Evolutionary conservation across 2,888 invertebrate species (phyloP).

Genomic region (Cylindroiulus punctatus): DNA sequence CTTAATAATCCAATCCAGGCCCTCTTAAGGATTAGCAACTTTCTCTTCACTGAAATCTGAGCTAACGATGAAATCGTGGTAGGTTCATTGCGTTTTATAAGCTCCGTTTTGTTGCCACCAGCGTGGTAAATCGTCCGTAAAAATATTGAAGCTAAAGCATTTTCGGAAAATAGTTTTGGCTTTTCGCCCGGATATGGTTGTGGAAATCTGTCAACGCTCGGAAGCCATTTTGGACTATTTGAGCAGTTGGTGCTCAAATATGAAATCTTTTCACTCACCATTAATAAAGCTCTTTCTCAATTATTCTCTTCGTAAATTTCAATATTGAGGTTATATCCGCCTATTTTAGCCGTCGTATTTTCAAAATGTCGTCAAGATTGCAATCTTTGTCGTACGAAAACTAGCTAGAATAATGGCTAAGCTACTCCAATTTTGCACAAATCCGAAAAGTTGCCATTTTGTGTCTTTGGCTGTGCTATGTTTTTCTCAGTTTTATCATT

Average conservation of each 20-base stretch:
- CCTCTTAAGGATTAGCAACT: too few relatives aligned
- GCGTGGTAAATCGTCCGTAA: background rate
- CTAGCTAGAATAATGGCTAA: background rate
- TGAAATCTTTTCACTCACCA: background rate
- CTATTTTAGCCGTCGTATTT: background rate
- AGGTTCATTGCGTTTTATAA: background rate
- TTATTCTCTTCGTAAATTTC: background rate
- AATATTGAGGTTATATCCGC: constrained; percentile 20
- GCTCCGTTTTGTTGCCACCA: background rate
- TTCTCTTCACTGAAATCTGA: too few relatives aligned
- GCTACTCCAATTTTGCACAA: background rate
- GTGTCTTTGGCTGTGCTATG: background rate
- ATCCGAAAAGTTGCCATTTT: background rate
- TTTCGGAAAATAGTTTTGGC: background rate
- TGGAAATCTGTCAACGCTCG: constrained; percentile 34
- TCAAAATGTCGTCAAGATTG: background rate
- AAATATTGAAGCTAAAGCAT: background rate
- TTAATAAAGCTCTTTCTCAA: constrained; percentile 31
- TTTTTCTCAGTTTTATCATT: background rate
- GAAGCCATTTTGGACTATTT: constrained; percentile 17
- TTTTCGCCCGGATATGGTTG: background rate
- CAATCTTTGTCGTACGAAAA: background rate
- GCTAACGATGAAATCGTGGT: too few relatives aligned
- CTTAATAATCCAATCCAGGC: too few relatives aligned
- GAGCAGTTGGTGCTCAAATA: constrained; percentile 3